A percentile compares a stretch with the other conserved stretches of the same genome.
Conservation (phyloP, 2,888 invertebrate genomes). For the Hydrotaea diabolus region DNA sequence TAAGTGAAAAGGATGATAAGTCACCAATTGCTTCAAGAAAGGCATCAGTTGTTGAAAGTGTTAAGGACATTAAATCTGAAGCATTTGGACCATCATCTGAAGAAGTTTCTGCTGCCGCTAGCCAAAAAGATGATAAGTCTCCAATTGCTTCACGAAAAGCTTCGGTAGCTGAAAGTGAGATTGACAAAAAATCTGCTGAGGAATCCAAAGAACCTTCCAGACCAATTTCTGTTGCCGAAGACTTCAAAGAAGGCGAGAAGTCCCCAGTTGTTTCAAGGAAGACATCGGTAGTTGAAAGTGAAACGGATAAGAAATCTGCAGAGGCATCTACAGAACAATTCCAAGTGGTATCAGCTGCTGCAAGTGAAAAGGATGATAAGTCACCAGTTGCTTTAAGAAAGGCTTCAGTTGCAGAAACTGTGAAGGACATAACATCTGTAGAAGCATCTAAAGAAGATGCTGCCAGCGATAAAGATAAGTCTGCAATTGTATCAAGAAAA, state of each 20-base stretch:
- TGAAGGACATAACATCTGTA: conserved; percentile 41
- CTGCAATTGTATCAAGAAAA: conserved; percentile 48
- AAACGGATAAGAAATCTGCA: conserved; percentile 64
- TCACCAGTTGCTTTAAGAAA: conserved; percentile 37
- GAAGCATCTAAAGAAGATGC: conserved; percentile 47
- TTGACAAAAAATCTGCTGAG: conserved; percentile 10
- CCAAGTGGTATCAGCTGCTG: conserved; percentile 60
- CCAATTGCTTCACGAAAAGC: conserved; percentile 45
- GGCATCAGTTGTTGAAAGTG: conserved; percentile 35
- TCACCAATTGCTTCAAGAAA: conserved; percentile 60
- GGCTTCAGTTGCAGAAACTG: conserved; percentile 40
- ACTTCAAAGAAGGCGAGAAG: conserved; percentile 63
- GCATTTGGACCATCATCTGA: conserved; percentile 65
- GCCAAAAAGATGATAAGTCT: conserved; percentile 60
- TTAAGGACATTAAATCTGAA: conserved; percentile 63
- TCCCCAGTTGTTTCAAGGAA: conserved; percentile 51
- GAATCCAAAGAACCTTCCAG: conserved; percentile 38
- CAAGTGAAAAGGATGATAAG: conserved; percentile 56
- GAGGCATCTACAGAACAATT: conserved; percentile 66
- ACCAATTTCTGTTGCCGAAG: conserved; percentile 59
- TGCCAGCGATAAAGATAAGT: conserved; percentile 57
- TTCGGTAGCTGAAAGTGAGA: conserved; percentile 47
- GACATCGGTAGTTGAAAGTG: conserved; percentile 63
- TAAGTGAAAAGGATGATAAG: conserved; percentile 57
- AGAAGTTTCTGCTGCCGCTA: conserved; percentile 62